Evolutionary conservation across 2,113 vertebrate genomes (phyloP).

Genomic region (Meles meles): DNA sequence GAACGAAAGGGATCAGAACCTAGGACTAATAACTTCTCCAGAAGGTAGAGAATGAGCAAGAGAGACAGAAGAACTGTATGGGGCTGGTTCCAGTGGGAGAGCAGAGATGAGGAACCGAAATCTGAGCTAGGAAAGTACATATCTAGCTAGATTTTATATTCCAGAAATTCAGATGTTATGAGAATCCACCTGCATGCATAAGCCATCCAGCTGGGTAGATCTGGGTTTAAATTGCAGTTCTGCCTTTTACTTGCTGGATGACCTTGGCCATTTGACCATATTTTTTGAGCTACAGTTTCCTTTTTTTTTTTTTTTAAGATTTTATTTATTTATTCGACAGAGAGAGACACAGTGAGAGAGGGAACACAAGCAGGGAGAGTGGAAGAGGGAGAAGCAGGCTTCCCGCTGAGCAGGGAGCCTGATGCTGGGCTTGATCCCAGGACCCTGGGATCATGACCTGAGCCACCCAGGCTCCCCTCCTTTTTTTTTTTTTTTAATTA

Average conservation of each 20-base stretch:
- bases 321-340: too few species aligned
- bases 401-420: too few species aligned
- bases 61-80: neutral
- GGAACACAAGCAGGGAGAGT: too few species aligned
- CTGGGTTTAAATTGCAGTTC: slow-evolving; percentile 11
- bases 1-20: neutral
- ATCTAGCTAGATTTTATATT: slow-evolving; percentile 13
- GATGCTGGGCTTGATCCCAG: too few species aligned
- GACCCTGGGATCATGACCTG: too few species aligned
- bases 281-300: neutral
- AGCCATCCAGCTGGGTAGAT: neutral
- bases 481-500: neutral
- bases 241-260: neutral
- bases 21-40: neutral
- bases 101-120: neutral
- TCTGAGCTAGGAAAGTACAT: neutral
- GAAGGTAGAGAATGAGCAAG: neutral
- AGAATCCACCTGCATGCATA: neutral
- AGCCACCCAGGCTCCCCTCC: too few species aligned
- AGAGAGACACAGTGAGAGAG: too few species aligned
- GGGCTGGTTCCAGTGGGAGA: neutral
- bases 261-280: neutral
- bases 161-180: neutral
- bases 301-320: too few species aligned
- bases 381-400: too few species aligned